These are phyloP conservation scores for Emydoidea blandingii DNA, from an alignment of 2,797 vertebrate genomes.

Conservation along the genomic window DNA sequence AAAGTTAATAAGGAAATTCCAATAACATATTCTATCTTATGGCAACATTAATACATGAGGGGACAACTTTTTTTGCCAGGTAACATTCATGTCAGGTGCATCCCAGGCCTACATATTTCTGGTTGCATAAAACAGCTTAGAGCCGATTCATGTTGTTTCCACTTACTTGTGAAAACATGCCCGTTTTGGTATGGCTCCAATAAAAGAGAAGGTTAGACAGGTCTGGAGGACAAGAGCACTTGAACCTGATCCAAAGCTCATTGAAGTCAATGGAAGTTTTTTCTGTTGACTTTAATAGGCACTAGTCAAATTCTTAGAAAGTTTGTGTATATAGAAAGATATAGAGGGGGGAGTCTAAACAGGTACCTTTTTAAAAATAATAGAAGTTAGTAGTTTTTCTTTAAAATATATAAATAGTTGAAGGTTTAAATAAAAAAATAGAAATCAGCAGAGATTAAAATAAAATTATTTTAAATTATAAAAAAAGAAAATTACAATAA, in stretches of 20 bases:
- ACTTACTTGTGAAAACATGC: conserved; percentile 60
- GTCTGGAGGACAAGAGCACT: background rate
- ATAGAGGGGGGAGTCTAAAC: background rate
- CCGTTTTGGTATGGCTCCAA: conserved; percentile 39
- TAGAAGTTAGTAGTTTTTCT: background rate
- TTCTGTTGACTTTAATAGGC: background rate
- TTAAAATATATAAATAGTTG: background rate
- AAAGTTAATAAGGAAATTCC: background rate
- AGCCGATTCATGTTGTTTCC: background rate
- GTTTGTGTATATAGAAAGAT: background rate
- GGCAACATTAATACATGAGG: background rate
- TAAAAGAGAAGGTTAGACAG: conserved; percentile 13
- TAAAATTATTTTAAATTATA: background rate
- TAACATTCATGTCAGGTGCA: background rate
- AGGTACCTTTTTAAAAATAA: background rate
- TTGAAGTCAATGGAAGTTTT: background rate
- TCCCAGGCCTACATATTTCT: conserved; percentile 1
- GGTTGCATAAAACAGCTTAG: conserved; percentile 39
- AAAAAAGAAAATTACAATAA: background rate
- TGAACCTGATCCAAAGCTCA: background rate
- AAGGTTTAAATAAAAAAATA: background rate
- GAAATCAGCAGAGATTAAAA: background rate
- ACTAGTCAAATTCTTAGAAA: background rate
- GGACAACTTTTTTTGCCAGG: background rate
- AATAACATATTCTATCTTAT: background rate